Conservation (phyloP, 2,797 vertebrate genomes). For the Todus mexicanus region DNA sequence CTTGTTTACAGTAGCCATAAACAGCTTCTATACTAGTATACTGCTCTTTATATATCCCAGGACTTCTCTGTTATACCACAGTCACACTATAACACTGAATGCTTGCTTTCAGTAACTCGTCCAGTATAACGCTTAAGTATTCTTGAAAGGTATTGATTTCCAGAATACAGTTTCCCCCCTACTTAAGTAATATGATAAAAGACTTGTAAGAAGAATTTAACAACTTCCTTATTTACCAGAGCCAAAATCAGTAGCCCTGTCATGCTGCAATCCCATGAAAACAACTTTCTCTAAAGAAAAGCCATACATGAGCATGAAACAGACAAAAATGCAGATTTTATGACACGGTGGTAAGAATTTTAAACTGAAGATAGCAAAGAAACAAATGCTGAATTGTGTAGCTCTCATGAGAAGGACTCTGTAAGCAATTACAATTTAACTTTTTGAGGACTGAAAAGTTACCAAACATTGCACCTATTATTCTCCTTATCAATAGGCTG, state of each 20-base stretch:
- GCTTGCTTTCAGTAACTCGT: neutral
- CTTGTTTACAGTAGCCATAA: neutral
- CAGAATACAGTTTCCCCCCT: neutral
- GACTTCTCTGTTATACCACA: neutral
- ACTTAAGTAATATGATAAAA: neutral
- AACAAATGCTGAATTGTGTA: neutral
- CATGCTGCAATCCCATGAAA: neutral
- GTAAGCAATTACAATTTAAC: neutral
- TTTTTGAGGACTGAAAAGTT: neutral
- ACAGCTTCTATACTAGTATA: neutral
- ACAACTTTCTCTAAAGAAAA: neutral
- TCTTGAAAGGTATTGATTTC: neutral
- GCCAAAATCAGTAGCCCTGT: neutral
- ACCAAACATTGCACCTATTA: neutral
- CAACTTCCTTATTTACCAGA: neutral
- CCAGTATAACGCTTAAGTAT: neutral
- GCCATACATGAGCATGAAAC: neutral
- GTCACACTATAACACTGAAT: neutral
- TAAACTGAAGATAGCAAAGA: neutral
- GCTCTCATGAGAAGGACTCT: neutral
- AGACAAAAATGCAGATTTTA: neutral
- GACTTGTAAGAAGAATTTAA: neutral
- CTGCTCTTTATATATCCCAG: neutral
- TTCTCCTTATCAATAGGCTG: neutral
- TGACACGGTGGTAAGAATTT: neutral